These are phyloP conservation scores for Coluber constrictor DNA, from an alignment of 2,797 vertebrate species.

Conservation along the genomic window DNA sequence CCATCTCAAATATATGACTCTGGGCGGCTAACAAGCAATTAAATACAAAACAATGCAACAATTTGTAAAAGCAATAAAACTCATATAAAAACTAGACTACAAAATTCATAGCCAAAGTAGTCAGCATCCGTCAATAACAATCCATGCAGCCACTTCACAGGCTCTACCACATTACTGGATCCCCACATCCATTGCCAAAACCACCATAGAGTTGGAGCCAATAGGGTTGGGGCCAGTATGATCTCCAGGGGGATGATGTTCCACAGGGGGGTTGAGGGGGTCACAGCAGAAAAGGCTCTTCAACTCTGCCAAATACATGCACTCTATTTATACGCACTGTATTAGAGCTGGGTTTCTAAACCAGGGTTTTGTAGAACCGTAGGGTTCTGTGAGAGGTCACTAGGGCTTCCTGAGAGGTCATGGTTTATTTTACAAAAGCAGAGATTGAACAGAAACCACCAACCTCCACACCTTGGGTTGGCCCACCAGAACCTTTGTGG, in stretches of 20 bases:
- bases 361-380: background rate
- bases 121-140: background rate
- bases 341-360: background rate
- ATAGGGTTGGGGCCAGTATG: background rate
- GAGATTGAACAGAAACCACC: background rate
- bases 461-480: background rate
- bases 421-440: background rate
- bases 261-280: background rate
- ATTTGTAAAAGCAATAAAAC: background rate
- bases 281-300: background rate
- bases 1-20: background rate
- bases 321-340: background rate
- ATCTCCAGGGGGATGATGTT: background rate
- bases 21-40: background rate
- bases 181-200: background rate
- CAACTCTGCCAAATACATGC: background rate
- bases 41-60: background rate
- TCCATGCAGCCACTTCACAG: background rate
- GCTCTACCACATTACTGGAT: background rate
- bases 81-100: background rate
- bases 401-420: background rate
- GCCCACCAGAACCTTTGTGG: background rate
- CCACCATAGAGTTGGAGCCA: background rate
- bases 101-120: background rate
- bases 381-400: background rate